Conservation (phyloP, 2,797 vertebrate species). For the Trachops cirrhosus region DNA sequence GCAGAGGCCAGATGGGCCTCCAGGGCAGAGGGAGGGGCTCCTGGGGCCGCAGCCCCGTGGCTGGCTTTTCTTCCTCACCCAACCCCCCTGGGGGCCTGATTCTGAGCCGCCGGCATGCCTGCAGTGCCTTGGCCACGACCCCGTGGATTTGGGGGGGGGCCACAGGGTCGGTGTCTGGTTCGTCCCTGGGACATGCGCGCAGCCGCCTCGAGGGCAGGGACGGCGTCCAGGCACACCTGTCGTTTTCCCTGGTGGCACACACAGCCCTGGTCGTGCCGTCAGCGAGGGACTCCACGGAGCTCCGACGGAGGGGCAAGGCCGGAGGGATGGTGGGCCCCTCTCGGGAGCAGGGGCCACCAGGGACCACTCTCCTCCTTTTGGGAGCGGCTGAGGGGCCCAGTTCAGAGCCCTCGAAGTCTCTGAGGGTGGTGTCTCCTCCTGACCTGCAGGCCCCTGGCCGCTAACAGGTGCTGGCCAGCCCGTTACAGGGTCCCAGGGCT, state of each 20-base stretch:
- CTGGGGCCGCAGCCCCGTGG: accelerated
- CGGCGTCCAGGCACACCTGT: neutral
- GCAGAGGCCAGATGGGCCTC: accelerated
- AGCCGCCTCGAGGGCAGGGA: neutral
- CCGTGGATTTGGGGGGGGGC: accelerated
- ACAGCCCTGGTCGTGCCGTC: accelerated
- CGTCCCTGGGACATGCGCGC: accelerated
- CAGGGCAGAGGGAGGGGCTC: too few relatives aligned
- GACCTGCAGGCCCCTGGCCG: neutral
- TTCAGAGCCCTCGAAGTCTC: neutral
- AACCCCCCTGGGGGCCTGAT: neutral
- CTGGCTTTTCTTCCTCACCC: neutral
- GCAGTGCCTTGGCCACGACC: neutral
- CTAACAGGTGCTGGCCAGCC: neutral
- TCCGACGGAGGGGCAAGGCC: neutral
- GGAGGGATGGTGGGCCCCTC: accelerated
- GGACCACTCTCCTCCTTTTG: accelerated
- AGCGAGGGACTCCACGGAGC: accelerated
- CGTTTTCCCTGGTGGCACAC: accelerated
- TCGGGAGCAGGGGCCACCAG: neutral
- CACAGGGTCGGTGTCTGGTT: neutral
- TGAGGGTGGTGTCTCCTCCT: neutral
- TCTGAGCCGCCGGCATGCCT: accelerated
- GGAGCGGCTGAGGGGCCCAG: too few relatives aligned
- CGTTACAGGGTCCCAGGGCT: too few relatives aligned